A percentile compares a stretch with the other conserved stretches of the same genome.
Evolutionary conservation across 1,140 invertebrate genomes (phyloP).

Genomic region (Zeugodacus cucurbitae): DNA sequence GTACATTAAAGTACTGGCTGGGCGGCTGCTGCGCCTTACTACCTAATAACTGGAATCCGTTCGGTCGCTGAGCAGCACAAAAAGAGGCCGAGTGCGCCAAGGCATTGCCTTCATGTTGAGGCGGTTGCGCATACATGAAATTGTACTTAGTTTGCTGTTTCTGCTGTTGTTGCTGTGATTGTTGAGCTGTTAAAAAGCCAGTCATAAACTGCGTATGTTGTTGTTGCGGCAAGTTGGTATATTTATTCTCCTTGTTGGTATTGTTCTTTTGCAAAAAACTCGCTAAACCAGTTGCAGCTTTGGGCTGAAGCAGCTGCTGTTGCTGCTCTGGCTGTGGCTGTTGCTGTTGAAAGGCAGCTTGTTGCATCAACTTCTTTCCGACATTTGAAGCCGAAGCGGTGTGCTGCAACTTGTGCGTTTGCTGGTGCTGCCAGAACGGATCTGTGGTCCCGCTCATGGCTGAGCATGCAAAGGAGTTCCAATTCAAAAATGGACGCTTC

Average conservation of each 20-base stretch:
- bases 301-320: slow-evolving; percentile 45
- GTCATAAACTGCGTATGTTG: slow-evolving; percentile 25
- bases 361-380: slow-evolving; percentile 43
- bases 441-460: slow-evolving; percentile 56
- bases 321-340: slow-evolving; percentile 48
- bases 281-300: slow-evolving; percentile 45
- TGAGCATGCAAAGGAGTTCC: slow-evolving; percentile 60
- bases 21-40: not conserved
- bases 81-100: slow-evolving; percentile 46
- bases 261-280: slow-evolving; percentile 54
- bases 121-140: slow-evolving; percentile 51
- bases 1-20: not conserved
- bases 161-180: slow-evolving; percentile 12
- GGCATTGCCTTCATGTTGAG: not conserved
- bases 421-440: slow-evolving; percentile 59
- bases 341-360: slow-evolving; percentile 43
- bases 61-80: slow-evolving; percentile 34
- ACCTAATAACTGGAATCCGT: slow-evolving; percentile 14
- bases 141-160: slow-evolving; percentile 48
- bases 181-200: not conserved
- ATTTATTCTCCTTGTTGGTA: slow-evolving; percentile 61
- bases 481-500: slow-evolving; percentile 59
- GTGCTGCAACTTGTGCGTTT: slow-evolving; percentile 56
- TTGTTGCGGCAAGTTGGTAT: slow-evolving; percentile 47
- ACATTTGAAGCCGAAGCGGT: slow-evolving; percentile 58